Evolutionary conservation across 2,888 invertebrate genomes (phyloP).

Genomic region (Polyommatus icarus): DNA sequence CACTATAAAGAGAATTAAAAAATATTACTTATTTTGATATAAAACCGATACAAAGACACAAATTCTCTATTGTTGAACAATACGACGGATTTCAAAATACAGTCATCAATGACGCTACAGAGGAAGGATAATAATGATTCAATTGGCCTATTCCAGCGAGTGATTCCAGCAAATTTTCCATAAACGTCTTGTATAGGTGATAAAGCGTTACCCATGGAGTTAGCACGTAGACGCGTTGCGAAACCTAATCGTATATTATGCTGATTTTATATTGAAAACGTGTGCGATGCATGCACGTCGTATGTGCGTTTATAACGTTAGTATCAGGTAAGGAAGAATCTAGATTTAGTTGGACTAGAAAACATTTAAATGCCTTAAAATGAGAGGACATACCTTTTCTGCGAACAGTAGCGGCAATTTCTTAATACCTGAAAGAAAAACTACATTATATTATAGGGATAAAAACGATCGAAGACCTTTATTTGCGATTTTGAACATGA

Average conservation of each 20-base stretch:
- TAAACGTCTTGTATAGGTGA: slow-evolving; percentile 11
- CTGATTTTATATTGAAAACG: slow-evolving; percentile 53
- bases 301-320: slow-evolving; percentile 19
- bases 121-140: neutral
- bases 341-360: neutral
- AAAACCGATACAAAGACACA: too few relatives aligned
- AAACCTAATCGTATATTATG: slow-evolving; percentile 53
- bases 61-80: neutral
- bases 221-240: slow-evolving; percentile 36
- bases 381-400: neutral
- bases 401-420: too few relatives aligned
- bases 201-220: neutral
- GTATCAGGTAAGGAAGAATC: neutral
- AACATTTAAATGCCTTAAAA: neutral
- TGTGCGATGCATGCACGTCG: slow-evolving; percentile 38
- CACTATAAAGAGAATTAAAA: neutral
- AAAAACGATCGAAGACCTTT: too few relatives aligned
- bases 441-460: too few relatives aligned
- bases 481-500: too few relatives aligned
- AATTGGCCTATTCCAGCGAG: neutral
- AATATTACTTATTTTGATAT: neutral
- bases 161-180: slow-evolving; percentile 7
- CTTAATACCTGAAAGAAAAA: too few relatives aligned
- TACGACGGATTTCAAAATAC: neutral
- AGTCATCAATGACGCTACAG: neutral